Percentiles rank a stretch among this genome's conserved stretches.
phyloP scores from a whole-genome alignment of 1,140 invertebrate genomes.

The Caerostris darwini region DNA sequence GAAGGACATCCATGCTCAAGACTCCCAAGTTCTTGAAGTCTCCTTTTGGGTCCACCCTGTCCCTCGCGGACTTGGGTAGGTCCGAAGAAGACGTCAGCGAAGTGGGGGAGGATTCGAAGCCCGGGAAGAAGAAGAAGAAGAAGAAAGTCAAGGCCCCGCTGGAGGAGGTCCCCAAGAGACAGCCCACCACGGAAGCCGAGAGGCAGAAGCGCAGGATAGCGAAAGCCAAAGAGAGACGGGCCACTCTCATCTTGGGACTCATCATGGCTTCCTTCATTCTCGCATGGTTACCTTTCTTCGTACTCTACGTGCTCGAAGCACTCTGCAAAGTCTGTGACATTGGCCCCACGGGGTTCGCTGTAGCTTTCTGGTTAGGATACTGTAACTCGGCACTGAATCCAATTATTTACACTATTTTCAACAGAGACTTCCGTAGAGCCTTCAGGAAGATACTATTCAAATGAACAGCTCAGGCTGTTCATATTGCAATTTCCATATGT shows the following conservation, averaged over 20 bases:
- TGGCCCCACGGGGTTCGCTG: slow-evolving; percentile 90
- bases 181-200: slow-evolving; percentile 87
- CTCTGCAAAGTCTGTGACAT: slow-evolving; percentile 90
- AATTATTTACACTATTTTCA: slow-evolving; percentile 99
- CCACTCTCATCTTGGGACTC: slow-evolving; percentile 96
- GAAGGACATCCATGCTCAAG: slow-evolving; percentile 65
- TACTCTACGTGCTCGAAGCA: slow-evolving; percentile 94
- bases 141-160: not conserved
- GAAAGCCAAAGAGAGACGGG: slow-evolving; percentile 97
- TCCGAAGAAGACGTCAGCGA: slow-evolving; percentile 77
- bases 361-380: slow-evolving; percentile 99
- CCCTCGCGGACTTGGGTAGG: slow-evolving; percentile 78
- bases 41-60: slow-evolving; percentile 78
- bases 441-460: slow-evolving; percentile 97
- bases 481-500: not conserved
- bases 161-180: slow-evolving; percentile 13
- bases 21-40: slow-evolving; percentile 78
- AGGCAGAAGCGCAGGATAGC: slow-evolving; percentile 95
- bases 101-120: slow-evolving; percentile 53
- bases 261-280: slow-evolving; percentile 99
- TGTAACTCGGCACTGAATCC: slow-evolving; percentile 99
- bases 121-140: slow-evolving; percentile 79
- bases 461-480: slow-evolving; percentile 82
- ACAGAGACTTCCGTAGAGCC: slow-evolving; percentile 98
- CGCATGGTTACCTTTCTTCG: slow-evolving; percentile 99